phyloP scores from a whole-genome alignment of 2,113 vertebrate genomes.

The Rutilus rutilus region DNA sequence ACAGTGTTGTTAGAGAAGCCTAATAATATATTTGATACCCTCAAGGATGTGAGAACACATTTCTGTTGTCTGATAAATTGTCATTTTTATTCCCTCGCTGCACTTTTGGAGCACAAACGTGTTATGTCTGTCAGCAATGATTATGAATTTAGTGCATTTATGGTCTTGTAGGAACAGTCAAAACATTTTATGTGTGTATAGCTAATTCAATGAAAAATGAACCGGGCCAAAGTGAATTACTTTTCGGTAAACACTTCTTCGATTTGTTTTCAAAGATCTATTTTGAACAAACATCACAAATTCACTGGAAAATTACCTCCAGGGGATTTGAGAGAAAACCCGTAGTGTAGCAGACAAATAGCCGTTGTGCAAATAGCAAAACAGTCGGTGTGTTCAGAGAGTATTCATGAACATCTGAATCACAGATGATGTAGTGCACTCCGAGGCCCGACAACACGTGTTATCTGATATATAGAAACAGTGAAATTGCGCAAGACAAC shows the following conservation, averaged over 20 bases:
- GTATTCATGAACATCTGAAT: slow-evolving; percentile 41
- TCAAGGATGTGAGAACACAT: slow-evolving; percentile 12
- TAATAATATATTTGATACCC: background rate
- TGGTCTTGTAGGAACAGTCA: slow-evolving; percentile 54
- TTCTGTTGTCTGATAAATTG: slow-evolving; percentile 33
- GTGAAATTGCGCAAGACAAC: slow-evolving; percentile 41
- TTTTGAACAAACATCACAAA: slow-evolving; percentile 58
- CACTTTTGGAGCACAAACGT: slow-evolving; percentile 51
- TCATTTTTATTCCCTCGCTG: background rate
- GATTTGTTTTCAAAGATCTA: slow-evolving; percentile 55
- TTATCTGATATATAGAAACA: slow-evolving; percentile 48
- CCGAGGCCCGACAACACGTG: slow-evolving; percentile 30
- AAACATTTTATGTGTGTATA: slow-evolving; percentile 58
- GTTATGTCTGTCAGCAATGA: slow-evolving; percentile 56
- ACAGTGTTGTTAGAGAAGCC: slow-evolving; percentile 3
- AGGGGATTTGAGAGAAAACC: slow-evolving; percentile 30
- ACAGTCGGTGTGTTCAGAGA: slow-evolving; percentile 36
- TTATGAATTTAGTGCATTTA: slow-evolving; percentile 58
- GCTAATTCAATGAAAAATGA: slow-evolving; percentile 58
- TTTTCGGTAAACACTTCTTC: slow-evolving; percentile 53
- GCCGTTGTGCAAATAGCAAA: slow-evolving; percentile 15
- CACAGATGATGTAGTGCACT: slow-evolving; percentile 41
- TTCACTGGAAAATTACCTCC: slow-evolving; percentile 40
- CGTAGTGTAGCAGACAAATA: slow-evolving; percentile 43
- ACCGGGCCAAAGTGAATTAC: slow-evolving; percentile 45